phyloP scores from a whole-genome alignment of 2,888 invertebrate genomes.

The Punctoribates punctum region DNA sequence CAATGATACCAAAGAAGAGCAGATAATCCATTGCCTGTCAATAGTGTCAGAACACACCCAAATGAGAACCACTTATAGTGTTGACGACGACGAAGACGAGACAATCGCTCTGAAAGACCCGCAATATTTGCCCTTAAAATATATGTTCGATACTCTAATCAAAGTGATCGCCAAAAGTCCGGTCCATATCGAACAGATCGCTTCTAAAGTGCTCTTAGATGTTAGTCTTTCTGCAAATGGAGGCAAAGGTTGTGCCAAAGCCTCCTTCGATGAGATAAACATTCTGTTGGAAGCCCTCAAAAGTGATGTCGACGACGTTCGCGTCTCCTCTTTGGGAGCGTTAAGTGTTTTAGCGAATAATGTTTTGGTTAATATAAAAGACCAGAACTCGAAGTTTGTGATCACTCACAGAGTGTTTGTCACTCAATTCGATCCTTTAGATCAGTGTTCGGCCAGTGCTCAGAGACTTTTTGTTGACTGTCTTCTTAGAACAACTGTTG shows the following conservation, averaged over 20 bases:
- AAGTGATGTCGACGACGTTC: conserved; percentile 65
- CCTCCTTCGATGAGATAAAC: conserved; percentile 67
- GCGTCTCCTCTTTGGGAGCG: conserved; percentile 60
- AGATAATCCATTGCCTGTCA: conserved; percentile 51
- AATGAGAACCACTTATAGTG: conserved; percentile 60
- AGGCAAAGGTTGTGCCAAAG: conserved; percentile 62
- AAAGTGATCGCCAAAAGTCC: conserved; percentile 63
- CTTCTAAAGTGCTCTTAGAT: conserved; percentile 73
- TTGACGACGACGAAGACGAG: conserved; percentile 50
- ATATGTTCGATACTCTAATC: conserved; percentile 75
- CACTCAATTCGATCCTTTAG: conserved; percentile 72
- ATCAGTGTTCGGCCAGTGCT: conserved; percentile 59
- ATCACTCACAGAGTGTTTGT: conserved; percentile 75
- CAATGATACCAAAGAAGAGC: conserved; percentile 46
- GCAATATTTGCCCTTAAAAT: conserved; percentile 70
- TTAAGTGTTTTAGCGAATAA: conserved; percentile 61
- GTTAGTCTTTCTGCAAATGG: conserved; percentile 72
- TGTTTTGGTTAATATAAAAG: conserved; percentile 62
- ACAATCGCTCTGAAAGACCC: conserved; percentile 62
- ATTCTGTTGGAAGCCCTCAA: conserved; percentile 73
- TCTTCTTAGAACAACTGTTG: conserved; percentile 4
- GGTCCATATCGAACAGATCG: conserved; percentile 61
- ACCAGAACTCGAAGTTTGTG: conserved; percentile 61
- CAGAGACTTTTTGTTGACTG: conserved; percentile 56
- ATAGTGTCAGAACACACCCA: conserved; percentile 64